Evolutionary conservation across 2,797 vertebrate species (phyloP), one percentile per base, ranked within the genome.

Genomic region (Taenioides sp.): DNA sequence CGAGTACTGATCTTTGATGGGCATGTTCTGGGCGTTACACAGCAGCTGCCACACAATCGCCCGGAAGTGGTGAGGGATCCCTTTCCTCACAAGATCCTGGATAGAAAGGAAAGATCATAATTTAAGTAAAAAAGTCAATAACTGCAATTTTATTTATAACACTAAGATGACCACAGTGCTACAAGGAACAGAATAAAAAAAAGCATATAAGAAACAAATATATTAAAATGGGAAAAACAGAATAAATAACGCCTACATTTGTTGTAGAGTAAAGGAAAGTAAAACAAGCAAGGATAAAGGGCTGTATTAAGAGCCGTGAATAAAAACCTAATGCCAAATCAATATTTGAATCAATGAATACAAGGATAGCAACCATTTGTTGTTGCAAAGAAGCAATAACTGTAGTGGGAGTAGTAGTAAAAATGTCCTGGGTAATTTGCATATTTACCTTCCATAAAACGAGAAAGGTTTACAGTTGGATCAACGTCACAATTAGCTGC

Each of bases 1-100:
- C 0, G 96, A 98, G 94, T 99, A 99, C 83, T 99, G 97, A 79
- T 99, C 97, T 87, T 99, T 99, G 88, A 99, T 98, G 77, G 98
- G 90, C 95, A 98, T 96, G 78, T 95, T 97, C 83, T 99, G 97
- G 80, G 98, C 98, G 60, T 92, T 95, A 83, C 97, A 98, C 79
- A 99, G 72, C 73, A 99, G 94, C 82, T 99, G 98, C 98, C 98
- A 99, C 68, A 98, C 98, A 79, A 99, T 99, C 54, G 97, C 98
- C 88, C 98, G 92, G 76, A 99, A 99, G 91, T 99, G 98, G 88
- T 99, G 98, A 31, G 98, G 98, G 87, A 99, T 95, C 69, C 98
- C 98, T 93, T 96, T 98, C 90, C 94, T 94, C 81, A 99, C 97
- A 65, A 99, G 95, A 65, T 99, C 98, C 98, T 99, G 87, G 23